Evolutionary conservation across 30 jellyfish, hydroid and myxozoan genomes (phyloP).

Genomic region (Aurelia coerulea): DNA sequence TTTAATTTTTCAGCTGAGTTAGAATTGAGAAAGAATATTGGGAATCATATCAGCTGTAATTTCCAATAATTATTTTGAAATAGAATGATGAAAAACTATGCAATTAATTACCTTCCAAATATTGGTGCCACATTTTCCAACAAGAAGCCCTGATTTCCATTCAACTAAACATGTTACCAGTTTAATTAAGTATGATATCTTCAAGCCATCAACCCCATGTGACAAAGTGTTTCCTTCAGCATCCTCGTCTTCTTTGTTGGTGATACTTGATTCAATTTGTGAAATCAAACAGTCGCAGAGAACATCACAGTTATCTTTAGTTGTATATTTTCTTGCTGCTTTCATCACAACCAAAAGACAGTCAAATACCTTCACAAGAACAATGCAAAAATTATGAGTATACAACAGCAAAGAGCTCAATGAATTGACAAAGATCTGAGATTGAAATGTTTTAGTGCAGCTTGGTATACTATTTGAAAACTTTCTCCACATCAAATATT

Average conservation of each 20-base stretch:
- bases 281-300: constrained; percentile 43
- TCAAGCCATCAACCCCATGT: no score
- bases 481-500: no score
- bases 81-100: no score
- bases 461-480: neutral
- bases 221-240: no score
- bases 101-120: constrained; percentile 17
- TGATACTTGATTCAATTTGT: neutral
- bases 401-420: neutral
- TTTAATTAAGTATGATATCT: neutral
- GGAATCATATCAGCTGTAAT: no score
- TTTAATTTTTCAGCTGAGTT: no score
- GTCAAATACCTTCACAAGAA: constrained; percentile 28
- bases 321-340: constrained; percentile 45
- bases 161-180: constrained; percentile 21
- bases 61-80: no score
- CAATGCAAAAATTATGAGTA: neutral
- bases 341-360: constrained; percentile 30
- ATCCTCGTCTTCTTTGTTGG: no score
- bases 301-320: constrained; percentile 23
- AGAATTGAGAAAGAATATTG: no score
- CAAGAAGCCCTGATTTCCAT: constrained; percentile 50
- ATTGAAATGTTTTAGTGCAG: neutral
- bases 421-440: neutral
- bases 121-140: neutral